A percentile compares a stretch with the other conserved stretches of the same genome.
phyloP scores from a whole-genome alignment of 2,797 vertebrate genomes.

The Scarus forsteni region DNA sequence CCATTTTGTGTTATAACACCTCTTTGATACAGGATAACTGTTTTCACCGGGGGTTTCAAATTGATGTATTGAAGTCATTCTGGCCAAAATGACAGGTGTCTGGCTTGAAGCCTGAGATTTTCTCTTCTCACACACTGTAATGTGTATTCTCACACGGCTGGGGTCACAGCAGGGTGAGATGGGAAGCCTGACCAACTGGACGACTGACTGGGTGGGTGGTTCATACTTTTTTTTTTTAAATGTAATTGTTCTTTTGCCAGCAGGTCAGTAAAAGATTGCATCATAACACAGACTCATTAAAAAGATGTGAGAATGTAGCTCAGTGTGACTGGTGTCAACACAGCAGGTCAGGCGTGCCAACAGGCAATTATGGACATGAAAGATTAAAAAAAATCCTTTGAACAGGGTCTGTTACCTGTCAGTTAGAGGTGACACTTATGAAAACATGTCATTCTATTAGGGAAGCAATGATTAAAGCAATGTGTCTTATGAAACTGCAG shows the following conservation, averaged over 20 bases:
- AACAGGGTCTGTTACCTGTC: constrained; percentile 24
- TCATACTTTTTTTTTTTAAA: constrained; percentile 29
- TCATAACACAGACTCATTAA: constrained; percentile 67
- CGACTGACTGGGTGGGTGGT: constrained; percentile 17
- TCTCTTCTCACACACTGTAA: constrained; percentile 30
- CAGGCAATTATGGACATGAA: constrained; percentile 62
- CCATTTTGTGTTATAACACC: constrained; percentile 28
- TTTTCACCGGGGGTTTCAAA: constrained; percentile 51
- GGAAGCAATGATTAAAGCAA: constrained; percentile 45
- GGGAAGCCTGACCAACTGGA: constrained; percentile 33
- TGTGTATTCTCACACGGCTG: constrained; percentile 30
- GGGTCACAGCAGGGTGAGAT: constrained; percentile 60
- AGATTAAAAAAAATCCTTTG: constrained; percentile 32
- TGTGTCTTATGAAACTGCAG: constrained; percentile 6
- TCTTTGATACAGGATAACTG: constrained; percentile 62
- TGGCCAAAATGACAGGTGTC: constrained; percentile 62
- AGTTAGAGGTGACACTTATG: constrained; percentile 34
- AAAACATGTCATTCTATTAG: constrained; percentile 20
- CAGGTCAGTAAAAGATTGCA: constrained; percentile 52
- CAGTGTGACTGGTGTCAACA: constrained; percentile 53
- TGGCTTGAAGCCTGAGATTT: constrained; percentile 61
- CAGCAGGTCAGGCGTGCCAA: constrained; percentile 53
- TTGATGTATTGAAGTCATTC: constrained; percentile 53
- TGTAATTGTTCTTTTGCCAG: constrained; percentile 62
- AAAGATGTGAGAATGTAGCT: constrained; percentile 52